phyloP scores from a whole-genome alignment of 2,888 invertebrate species.

The Campaea margaritaria region DNA sequence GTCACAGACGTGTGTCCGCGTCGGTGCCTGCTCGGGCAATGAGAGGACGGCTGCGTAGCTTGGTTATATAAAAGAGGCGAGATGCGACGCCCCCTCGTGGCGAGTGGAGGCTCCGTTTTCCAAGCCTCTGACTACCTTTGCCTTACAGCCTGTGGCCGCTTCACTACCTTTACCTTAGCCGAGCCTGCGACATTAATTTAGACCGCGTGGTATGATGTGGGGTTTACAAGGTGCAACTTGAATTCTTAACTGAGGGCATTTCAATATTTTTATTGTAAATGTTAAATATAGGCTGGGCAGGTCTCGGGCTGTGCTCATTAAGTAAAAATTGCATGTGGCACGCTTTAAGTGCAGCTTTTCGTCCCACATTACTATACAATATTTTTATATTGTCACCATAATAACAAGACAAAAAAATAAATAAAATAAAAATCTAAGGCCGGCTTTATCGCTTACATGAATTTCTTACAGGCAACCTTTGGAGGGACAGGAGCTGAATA shows the following conservation, averaged over 20 bases:
- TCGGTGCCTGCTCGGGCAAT: slow-evolving; percentile 70
- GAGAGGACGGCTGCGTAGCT: slow-evolving; percentile 62
- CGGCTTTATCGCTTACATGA: no score
- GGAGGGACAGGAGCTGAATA: no score
- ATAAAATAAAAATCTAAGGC: no score
- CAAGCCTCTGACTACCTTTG: slow-evolving; percentile 30
- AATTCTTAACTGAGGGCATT: slow-evolving; percentile 23
- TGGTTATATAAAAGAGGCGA: slow-evolving; percentile 71
- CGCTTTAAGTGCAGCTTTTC: slow-evolving; percentile 12
- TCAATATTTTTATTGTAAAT: slow-evolving; percentile 28
- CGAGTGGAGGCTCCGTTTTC: slow-evolving; percentile 65
- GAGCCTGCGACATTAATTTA: slow-evolving; percentile 27
- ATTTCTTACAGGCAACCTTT: no score
- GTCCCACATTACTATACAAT: background rate
- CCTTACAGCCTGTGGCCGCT: background rate
- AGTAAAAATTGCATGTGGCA: slow-evolving; percentile 1
- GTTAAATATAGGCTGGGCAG: slow-evolving; percentile 21
- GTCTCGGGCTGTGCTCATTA: slow-evolving; percentile 6
- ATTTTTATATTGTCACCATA: background rate
- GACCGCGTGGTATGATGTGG: slow-evolving; percentile 22
- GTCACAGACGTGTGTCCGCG: slow-evolving; percentile 65
- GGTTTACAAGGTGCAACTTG: slow-evolving; percentile 26
- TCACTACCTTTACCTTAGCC: no score
- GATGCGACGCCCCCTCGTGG: slow-evolving; percentile 67
- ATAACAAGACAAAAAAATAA: no score